A percentile compares a stretch with the other conserved stretches of the same genome.
These are phyloP conservation scores for Pseudachorutes palmiensis DNA, from an alignment of 1,140 invertebrate genomes.

Conservation along the genomic window DNA sequence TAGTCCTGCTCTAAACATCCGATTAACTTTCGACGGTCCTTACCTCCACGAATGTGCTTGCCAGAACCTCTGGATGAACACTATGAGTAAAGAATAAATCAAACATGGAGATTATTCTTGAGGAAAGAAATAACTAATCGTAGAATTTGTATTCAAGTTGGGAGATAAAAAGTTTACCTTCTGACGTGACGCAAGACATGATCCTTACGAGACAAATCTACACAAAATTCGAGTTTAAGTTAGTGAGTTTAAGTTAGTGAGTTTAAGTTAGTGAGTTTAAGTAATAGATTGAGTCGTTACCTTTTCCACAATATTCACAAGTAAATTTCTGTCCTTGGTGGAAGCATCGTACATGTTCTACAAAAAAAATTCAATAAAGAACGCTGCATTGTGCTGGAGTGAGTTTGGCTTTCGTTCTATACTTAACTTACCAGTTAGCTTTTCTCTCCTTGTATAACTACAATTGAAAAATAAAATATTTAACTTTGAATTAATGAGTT, in stretches of 20 bases:
- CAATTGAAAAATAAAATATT: not conserved
- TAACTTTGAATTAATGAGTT: not conserved
- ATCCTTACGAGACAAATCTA: slow-evolving; percentile 30
- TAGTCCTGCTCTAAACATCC: too few relatives aligned
- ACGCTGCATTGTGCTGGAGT: not conserved
- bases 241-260: not conserved
- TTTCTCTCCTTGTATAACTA: slow-evolving; percentile 28
- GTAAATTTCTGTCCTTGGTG: slow-evolving; percentile 37
- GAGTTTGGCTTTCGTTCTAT: not conserved
- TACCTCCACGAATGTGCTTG: slow-evolving; percentile 29
- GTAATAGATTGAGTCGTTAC: not conserved
- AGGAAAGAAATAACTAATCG: too few relatives aligned
- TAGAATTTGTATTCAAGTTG: not conserved
- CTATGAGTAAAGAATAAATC: not conserved
- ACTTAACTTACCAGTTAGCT: slow-evolving; percentile 15
- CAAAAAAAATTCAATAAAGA: not conserved
- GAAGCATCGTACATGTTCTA: slow-evolving; percentile 36
- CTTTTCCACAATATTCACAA: slow-evolving; percentile 35
- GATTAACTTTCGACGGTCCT: too few relatives aligned
- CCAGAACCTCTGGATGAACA: slow-evolving; percentile 36
- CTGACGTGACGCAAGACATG: slow-evolving; percentile 36
- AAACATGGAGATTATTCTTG: too few relatives aligned
- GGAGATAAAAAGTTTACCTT: not conserved
- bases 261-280: not conserved
- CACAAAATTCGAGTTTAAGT: not conserved